A percentile compares a stretch with the other conserved stretches of the same genome.
Conservation (phyloP, 1,140 invertebrate species). For the Apis dorsata region DNA sequence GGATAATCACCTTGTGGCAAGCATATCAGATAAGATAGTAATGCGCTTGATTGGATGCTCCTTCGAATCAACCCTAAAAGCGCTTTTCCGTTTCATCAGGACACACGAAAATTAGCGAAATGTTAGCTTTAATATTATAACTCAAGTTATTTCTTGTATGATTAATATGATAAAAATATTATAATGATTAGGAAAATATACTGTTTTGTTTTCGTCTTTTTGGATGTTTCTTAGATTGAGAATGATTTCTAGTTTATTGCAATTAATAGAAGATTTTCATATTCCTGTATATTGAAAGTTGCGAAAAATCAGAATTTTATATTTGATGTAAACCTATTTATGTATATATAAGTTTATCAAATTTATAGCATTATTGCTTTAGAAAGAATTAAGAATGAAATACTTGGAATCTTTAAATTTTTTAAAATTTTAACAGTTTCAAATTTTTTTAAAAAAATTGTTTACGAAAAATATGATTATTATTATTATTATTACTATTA, state of each 20-base stretch:
- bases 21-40: constrained; percentile 65
- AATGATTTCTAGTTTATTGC: neutral
- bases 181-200: neutral
- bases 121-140: neutral
- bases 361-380: too few relatives aligned
- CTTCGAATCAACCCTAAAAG: constrained; percentile 70
- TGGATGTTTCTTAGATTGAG: neutral
- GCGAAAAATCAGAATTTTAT: too few relatives aligned
- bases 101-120: constrained; percentile 44
- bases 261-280: neutral
- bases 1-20: constrained; percentile 67
- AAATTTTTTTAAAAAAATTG: too few relatives aligned
- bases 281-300: too few relatives aligned
- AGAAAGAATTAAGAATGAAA: too few relatives aligned
- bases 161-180: constrained; percentile 3
- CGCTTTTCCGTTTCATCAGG: constrained; percentile 73
- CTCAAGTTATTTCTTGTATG: constrained; percentile 15
- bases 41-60: constrained; percentile 72
- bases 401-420: too few relatives aligned
- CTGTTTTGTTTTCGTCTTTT: neutral
- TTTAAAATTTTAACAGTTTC: too few relatives aligned
- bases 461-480: too few relatives aligned
- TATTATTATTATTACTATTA: too few relatives aligned
- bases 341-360: too few relatives aligned
- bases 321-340: too few relatives aligned